Evolutionary conservation across 2,113 vertebrate genomes (phyloP), one percentile per base, ranked within the genome.

Genomic region (Dascyllus trimaculatus): DNA sequence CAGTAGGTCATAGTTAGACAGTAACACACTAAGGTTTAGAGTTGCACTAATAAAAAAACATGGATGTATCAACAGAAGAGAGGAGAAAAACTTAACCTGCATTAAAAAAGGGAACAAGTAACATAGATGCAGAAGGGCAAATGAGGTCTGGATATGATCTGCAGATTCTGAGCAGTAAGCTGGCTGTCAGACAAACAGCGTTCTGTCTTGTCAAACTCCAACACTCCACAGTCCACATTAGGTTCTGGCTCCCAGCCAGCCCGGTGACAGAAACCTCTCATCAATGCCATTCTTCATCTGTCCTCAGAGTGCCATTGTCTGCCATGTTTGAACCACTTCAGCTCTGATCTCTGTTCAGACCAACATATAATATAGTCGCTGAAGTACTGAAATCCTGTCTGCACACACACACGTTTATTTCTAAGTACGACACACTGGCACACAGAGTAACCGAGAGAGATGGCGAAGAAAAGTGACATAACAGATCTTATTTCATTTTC

Each of bases 261-360:
- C 13, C 51, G 48, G 80, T 87, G 88, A 89, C 88, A 87, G 64
- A 87, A 85, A 87, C 65, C 83, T 86, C 74, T 91, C 82, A 86
- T 93, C 89, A 89, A 71, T 83, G 75, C 77, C 73, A 75, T 85
- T 86, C 80, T 63, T 88, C 82, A 85, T 83, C 72, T 81, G 63
- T 90, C 88, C 81, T 85, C 80, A n/a, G 81, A 90, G 85, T 71
- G 78, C 81, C 83, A 86, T 88, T 85, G 82, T 81, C 81, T 85
- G 74, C 76, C 59, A 24, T 56, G 75, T 81, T 81, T 66, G 64
- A 61, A 78, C 56, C 35, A 69, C 53, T 77, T 64, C 40, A 56
- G 35, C 81, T 80, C 69, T 60, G 68, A 75, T 87, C 80, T 72
- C 45, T 29, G n/a, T 72, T 59, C 74, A 68, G 54, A 79, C 58